phyloP scores from a whole-genome alignment of 1,140 invertebrate genomes.

The Drosophila elegans region DNA sequence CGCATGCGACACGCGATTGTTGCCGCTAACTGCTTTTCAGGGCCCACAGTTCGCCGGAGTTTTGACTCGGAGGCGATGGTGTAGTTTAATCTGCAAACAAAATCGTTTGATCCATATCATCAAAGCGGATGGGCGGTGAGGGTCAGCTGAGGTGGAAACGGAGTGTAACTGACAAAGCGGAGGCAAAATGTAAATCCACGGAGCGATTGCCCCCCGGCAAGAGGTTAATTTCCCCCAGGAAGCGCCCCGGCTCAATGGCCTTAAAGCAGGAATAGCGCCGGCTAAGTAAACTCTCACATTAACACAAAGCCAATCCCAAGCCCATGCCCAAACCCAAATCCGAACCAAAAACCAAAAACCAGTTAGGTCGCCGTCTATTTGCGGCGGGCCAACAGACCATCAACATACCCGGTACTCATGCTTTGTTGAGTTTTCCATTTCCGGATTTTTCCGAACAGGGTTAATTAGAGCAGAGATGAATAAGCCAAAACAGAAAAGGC shows the following conservation, averaged over 20 bases:
- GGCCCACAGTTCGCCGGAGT: conserved; percentile 21
- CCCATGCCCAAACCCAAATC: conserved; percentile 11
- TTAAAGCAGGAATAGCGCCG: conserved; percentile 64
- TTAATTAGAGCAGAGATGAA: conserved; percentile 10
- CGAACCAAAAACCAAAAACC: conserved; percentile 27
- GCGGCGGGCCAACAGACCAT: conserved; percentile 16
- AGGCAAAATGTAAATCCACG: conserved; percentile 36
- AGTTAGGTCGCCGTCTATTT: conserved; percentile 14
- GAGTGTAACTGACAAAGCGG: conserved; percentile 38
- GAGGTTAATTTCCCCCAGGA: conserved; percentile 81
- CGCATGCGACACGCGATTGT: conserved; percentile 74
- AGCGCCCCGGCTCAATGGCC: conserved; percentile 70
- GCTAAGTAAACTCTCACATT: conserved; percentile 78
- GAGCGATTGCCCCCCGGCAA: conserved; percentile 49
- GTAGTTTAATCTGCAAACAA: conserved; percentile 78
- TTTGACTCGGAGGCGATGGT: conserved; percentile 34
- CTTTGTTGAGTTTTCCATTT: conserved; percentile 10
- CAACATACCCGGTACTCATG: conserved; percentile 15
- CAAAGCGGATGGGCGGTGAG: conserved; percentile 3
- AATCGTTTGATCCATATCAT: conserved; percentile 81
- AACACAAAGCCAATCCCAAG: conserved; percentile 53
- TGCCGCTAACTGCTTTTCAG: conserved; percentile 52
- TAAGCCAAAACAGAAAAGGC: not conserved
- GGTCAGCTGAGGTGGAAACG: conserved; percentile 3
- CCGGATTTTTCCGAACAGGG: not conserved